Percentiles rank a stretch among this genome's conserved stretches.
Conservation (phyloP, 2,113 vertebrate species). For the Scalopus aquaticus region DNA sequence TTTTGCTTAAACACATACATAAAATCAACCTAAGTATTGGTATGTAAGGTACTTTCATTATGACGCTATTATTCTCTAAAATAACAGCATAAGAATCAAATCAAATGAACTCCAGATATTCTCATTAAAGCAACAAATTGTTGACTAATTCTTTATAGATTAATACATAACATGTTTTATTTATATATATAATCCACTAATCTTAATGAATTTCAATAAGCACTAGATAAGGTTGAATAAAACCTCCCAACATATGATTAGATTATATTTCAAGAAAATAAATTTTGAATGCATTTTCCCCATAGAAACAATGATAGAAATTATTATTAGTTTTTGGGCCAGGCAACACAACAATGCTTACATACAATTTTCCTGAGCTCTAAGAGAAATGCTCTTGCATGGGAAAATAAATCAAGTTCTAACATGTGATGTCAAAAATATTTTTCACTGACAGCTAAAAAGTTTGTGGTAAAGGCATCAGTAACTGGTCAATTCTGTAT, state of each 20-base stretch:
- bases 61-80: not conserved
- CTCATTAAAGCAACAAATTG: not conserved
- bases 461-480: not conserved
- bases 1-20: constrained; percentile 6
- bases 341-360: not conserved
- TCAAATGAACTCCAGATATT: not conserved
- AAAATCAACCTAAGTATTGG: not conserved
- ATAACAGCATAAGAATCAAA: constrained; percentile 1
- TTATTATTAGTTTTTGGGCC: not conserved
- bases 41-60: not conserved
- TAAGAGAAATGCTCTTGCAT: not conserved
- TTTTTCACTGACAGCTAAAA: constrained; percentile 16
- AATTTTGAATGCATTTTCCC: not conserved
- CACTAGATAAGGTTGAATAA: not conserved
- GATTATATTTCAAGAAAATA: not conserved
- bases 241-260: not conserved
- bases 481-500: not conserved
- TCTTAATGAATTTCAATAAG: not conserved
- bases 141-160: not conserved
- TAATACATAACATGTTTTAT: not conserved
- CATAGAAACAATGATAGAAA: not conserved
- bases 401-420: not conserved
- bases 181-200: not conserved
- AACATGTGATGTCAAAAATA: not conserved
- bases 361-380: not conserved